Percentiles rank a stretch among this genome's conserved stretches.
Conservation (phyloP, 1,140 invertebrate species). For the Ceratosolen fusciceps region DNA sequence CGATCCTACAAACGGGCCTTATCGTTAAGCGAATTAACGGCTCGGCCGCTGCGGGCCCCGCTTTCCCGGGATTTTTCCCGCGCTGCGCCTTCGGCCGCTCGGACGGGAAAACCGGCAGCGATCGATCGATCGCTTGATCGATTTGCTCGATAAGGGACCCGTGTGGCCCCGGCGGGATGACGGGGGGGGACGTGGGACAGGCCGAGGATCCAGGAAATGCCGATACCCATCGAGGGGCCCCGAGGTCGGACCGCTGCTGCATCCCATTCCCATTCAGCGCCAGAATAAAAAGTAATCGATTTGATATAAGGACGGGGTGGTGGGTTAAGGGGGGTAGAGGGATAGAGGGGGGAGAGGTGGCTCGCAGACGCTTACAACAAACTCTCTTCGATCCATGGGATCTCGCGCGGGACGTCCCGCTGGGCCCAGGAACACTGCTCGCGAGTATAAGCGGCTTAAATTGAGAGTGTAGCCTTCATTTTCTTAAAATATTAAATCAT, state of each 20-base stretch:
- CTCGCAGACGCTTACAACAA: slow-evolving; percentile 24
- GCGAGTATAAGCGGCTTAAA: slow-evolving; percentile 59
- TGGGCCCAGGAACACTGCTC: slow-evolving; percentile 56
- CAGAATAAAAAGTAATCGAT: slow-evolving; percentile 11
- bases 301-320: slow-evolving; percentile 15
- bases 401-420: slow-evolving; percentile 30
- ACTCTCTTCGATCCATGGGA: slow-evolving; percentile 4
- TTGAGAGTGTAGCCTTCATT: slow-evolving; percentile 69
- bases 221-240: too few species aligned
- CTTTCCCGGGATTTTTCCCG: background rate
- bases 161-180: too few species aligned
- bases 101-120: too few species aligned
- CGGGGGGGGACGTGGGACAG: too few species aligned
- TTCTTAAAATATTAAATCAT: slow-evolving; percentile 72
- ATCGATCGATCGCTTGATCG: too few species aligned
- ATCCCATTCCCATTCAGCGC: background rate
- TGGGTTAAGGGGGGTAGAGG: too few species aligned
- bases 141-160: too few species aligned
- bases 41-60: background rate
- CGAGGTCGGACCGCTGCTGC: background rate
- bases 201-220: too few species aligned
- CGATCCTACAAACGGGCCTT: background rate
- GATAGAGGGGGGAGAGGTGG: too few species aligned
- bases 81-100: too few species aligned
- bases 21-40: background rate